Evolutionary conservation across 2,113 vertebrate species (phyloP).

Genomic region (Siphamia tubifer): DNA sequence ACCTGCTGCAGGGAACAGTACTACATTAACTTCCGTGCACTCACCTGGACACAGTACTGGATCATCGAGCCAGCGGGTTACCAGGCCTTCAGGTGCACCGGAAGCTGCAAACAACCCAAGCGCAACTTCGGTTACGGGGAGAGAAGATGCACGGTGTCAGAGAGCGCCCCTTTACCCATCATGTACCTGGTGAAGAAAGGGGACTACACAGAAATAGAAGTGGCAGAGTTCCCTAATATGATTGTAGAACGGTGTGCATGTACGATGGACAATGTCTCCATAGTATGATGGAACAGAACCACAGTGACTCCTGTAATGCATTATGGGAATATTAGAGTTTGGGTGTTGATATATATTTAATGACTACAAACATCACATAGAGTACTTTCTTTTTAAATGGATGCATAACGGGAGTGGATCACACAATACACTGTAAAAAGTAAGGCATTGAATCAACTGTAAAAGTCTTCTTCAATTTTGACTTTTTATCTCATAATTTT

Average conservation of each 20-base stretch:
- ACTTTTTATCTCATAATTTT: too few relatives aligned
- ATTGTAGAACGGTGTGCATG: slow-evolving; percentile 86
- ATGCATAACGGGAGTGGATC: slow-evolving; percentile 27
- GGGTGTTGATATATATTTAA: slow-evolving; percentile 54
- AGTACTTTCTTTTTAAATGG: slow-evolving; percentile 76
- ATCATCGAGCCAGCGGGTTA: slow-evolving; percentile 86
- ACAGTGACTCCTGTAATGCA: not conserved
- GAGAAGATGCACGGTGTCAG: slow-evolving; percentile 77
- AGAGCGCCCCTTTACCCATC: slow-evolving; percentile 85
- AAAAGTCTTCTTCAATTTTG: too few relatives aligned
- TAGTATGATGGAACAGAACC: slow-evolving; percentile 69
- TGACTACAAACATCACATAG: slow-evolving; percentile 27
- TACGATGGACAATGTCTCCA: slow-evolving; percentile 76
- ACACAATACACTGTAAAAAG: too few relatives aligned
- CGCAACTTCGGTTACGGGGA: slow-evolving; percentile 76
- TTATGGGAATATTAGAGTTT: not conserved
- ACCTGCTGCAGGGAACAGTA: slow-evolving; percentile 85
- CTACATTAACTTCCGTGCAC: slow-evolving; percentile 85
- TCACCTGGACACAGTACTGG: slow-evolving; percentile 87
- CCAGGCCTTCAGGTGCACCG: slow-evolving; percentile 83
- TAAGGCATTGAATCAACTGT: too few relatives aligned
- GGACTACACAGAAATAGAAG: slow-evolving; percentile 90
- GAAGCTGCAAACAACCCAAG: slow-evolving; percentile 81
- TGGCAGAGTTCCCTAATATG: slow-evolving; percentile 90
- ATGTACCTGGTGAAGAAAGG: slow-evolving; percentile 90